Conservation (phyloP, 2,113 vertebrate genomes). For the Atlantisia rogersi region DNA sequence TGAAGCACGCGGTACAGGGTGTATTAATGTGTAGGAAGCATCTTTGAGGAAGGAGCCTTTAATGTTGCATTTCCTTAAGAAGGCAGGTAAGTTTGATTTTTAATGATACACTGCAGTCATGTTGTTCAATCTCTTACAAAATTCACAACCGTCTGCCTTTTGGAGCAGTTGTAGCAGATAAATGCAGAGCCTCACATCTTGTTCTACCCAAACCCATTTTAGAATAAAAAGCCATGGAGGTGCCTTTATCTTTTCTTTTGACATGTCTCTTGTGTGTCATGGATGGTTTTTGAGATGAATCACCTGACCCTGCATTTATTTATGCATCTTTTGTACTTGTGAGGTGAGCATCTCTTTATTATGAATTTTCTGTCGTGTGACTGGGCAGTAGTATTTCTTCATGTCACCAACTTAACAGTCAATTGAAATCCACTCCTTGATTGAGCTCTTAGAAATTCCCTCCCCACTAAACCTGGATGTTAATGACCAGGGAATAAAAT, state of each 20-base stretch:
- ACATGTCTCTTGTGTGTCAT: neutral
- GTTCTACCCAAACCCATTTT: neutral
- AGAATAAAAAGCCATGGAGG: neutral
- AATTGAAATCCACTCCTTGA: neutral
- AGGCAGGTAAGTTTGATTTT: constrained; percentile 30
- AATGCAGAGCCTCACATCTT: neutral
- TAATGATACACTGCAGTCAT: neutral
- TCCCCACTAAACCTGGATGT: neutral
- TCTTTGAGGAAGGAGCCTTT: constrained; percentile 5
- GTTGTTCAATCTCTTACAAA: constrained; percentile 25
- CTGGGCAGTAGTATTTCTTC: neutral
- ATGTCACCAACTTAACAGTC: neutral
- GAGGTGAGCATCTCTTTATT: neutral
- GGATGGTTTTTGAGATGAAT: neutral
- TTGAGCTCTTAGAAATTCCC: neutral
- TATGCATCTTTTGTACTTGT: neutral
- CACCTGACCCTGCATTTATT: neutral
- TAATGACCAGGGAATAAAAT: neutral
- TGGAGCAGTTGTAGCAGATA: neutral
- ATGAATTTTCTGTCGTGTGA: neutral
- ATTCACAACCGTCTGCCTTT: constrained; percentile 2
- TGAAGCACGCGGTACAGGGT: neutral
- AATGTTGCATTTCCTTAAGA: neutral
- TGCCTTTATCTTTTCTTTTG: neutral
- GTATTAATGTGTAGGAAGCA: neutral